Evolutionary conservation across 2,113 vertebrate species (phyloP).

Genomic region (Petrocephalus microphthalmus): DNA sequence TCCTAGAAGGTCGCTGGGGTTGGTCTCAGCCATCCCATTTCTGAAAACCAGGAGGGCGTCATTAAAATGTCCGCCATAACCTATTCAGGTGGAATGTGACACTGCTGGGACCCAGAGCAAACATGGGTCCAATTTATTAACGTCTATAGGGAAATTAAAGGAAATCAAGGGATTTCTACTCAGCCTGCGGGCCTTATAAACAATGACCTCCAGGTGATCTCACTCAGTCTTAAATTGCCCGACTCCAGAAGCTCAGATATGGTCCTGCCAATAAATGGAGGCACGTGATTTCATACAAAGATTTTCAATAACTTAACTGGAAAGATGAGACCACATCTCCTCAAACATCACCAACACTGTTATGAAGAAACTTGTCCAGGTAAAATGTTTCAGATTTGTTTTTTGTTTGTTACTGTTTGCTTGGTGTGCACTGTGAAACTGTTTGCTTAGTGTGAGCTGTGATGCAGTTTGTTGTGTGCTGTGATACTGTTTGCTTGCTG

Average conservation of each 20-base stretch:
- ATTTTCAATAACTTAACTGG: background rate
- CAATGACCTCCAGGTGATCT: background rate
- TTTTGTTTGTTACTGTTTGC: no score
- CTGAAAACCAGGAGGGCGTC: background rate
- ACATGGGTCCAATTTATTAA: background rate
- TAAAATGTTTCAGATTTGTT: no score
- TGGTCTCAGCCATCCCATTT: background rate
- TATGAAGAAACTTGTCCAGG: background rate
- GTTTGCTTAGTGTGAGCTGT: no score
- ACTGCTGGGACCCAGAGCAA: background rate
- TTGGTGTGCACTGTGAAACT: no score
- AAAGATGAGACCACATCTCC: background rate
- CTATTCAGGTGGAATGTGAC: background rate
- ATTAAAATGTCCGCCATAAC: background rate
- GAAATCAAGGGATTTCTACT: background rate
- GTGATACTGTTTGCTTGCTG: no score
- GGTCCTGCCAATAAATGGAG: background rate
- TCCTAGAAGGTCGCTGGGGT: background rate
- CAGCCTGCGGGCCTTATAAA: background rate
- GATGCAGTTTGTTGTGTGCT: no score
- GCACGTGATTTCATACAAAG: background rate
- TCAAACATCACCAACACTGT: background rate
- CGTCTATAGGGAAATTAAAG: constrained; percentile 1
- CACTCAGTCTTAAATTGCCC: background rate
- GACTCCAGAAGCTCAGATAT: background rate